Base-by-base conservation (phyloP, 2,888 invertebrate genomes). In the Calliopum simillimum region DNA sequence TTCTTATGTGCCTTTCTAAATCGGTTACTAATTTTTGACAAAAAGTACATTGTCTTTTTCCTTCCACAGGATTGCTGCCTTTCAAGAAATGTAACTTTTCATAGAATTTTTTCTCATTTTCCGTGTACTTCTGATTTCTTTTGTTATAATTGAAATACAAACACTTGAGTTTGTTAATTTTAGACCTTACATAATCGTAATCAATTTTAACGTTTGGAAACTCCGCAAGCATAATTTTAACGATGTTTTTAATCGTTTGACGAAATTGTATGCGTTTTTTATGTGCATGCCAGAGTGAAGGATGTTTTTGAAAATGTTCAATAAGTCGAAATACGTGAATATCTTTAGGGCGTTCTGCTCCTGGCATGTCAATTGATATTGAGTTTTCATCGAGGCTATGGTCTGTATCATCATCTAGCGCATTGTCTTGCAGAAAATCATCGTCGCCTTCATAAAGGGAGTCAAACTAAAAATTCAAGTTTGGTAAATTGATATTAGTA, bases 11-110 rank as follows among this genome's bases (percentile, higher is more conserved):
- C 4, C 33, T 33, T 3, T 33, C 8, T 3, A 33, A 8, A 8
- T 3, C 16, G 14, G 16, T 16, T 4, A 58, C 56, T 1, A 4
- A 4, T 11, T 58, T 58, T 11, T 58, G 21, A 16, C 53, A 51
- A 19, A 33, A 16, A n/a, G n/a, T 51, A 47, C 63, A 63, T 3
- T 21, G 0, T 6, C 23, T 33, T 44, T 53, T 65, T 4, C n/a
- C 4, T 53, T 51, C 51, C 19, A 53, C n/a, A 16, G 56, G 23
- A 43, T 33, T 33, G 5, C 23, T 19, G 12, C 21, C 64, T 19
- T 21, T 46, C 13, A 65, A 53, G 14, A 65, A 65, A 65, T 65
- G 43, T 14, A 65, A 41, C 6, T 53, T 12, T 11, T 65, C 53
- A 41, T 33, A 65, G 11, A 43, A 65, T 16, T 55, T 53, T 11